phyloP scores from a whole-genome alignment of 2,888 invertebrate genomes.

The Melinaea menophilus region DNA sequence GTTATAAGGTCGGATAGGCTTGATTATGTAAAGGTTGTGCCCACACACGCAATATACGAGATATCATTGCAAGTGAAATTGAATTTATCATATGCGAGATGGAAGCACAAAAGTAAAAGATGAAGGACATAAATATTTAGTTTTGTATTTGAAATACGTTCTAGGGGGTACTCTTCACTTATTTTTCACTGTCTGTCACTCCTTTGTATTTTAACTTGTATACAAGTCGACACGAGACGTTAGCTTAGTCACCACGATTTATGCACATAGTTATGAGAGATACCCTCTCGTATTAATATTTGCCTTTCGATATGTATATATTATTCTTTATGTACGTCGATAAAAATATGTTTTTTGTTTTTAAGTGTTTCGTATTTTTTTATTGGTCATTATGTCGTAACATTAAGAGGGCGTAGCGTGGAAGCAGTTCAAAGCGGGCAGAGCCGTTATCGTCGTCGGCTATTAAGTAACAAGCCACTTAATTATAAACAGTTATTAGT shows the following conservation, averaged over 20 bases:
- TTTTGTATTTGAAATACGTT: constrained; percentile 51
- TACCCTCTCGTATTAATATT: constrained; percentile 15
- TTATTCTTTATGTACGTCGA: neutral
- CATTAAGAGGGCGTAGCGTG: constrained; percentile 54
- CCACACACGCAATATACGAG: constrained; percentile 24
- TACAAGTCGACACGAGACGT: constrained; percentile 38
- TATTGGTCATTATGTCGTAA: constrained; percentile 6
- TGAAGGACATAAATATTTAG: constrained; percentile 56
- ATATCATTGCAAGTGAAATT: constrained; percentile 34
- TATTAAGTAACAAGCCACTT: constrained; percentile 64
- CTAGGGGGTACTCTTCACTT: constrained; percentile 49
- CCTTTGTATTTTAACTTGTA: constrained; percentile 41
- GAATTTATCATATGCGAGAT: constrained; percentile 43
- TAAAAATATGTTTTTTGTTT: no score
- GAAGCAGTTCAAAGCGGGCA: constrained; percentile 56
- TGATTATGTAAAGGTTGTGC: constrained; percentile 24
- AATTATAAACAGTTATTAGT: constrained; percentile 73
- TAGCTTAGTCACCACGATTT: constrained; percentile 38
- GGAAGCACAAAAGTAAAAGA: constrained; percentile 46
- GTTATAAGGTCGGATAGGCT: constrained; percentile 25
- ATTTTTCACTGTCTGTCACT: constrained; percentile 62
- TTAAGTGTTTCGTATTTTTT: neutral
- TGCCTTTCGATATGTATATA: neutral
- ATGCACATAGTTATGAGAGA: constrained; percentile 39
- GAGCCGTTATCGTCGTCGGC: constrained; percentile 63